These are phyloP conservation scores for Cydia fagiglandana DNA, from an alignment of 1,140 invertebrate genomes.

Conservation along the genomic window DNA sequence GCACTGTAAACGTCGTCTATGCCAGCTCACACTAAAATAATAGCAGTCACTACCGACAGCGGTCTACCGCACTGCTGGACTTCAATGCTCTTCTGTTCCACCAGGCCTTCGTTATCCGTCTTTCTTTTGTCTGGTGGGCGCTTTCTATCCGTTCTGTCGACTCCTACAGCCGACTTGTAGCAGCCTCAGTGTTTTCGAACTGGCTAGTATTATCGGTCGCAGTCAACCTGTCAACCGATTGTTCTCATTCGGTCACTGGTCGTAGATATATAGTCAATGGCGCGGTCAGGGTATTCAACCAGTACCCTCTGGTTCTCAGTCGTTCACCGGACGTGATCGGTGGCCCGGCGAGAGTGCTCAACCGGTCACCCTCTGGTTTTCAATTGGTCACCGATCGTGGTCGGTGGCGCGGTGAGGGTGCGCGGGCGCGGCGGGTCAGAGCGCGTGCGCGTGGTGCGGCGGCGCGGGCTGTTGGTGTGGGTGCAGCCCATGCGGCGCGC, in stretches of 20 bases:
- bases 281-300: not conserved
- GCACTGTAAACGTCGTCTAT: too few species aligned
- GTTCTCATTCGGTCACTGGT: not conserved
- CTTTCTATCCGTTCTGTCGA: too few species aligned
- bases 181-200: too few species aligned
- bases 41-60: too few species aligned
- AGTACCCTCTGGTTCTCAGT: not conserved
- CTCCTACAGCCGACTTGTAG: too few species aligned
- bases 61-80: too few species aligned
- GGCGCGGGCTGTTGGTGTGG: conserved; percentile 55
- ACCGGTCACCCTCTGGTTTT: not conserved
- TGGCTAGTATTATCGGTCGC: too few species aligned
- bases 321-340: not conserved
- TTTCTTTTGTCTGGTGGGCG: too few species aligned
- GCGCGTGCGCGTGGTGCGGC: conserved; percentile 64
- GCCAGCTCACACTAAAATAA: too few species aligned
- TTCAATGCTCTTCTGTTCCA: too few species aligned
- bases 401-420: conserved; percentile 35
- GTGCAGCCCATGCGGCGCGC: conserved; percentile 55
- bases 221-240: not conserved
- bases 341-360: not conserved
- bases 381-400: conserved; percentile 36
- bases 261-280: too few species aligned
- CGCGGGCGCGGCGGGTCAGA: conserved; percentile 50
- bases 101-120: too few species aligned